Conservation (phyloP, 2,797 vertebrate species). For the Sebastes kiyomatsui region DNA sequence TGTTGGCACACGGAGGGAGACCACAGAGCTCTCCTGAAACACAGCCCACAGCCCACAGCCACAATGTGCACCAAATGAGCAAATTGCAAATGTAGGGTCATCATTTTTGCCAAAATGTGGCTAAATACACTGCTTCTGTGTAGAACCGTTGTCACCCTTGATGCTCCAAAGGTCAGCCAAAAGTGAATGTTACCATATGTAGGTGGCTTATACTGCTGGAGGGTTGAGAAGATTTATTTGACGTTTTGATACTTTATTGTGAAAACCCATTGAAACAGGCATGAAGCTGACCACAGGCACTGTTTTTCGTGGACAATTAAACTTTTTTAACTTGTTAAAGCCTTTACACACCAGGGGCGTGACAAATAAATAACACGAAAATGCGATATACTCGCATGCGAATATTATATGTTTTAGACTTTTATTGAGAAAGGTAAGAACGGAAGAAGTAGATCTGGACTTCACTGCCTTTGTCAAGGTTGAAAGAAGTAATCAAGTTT, state of each 20-base stretch:
- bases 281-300: not conserved
- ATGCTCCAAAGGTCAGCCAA: too few species aligned
- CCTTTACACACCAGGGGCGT: too few species aligned
- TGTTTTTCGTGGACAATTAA: not conserved
- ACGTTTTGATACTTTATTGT: not conserved
- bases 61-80: too few species aligned
- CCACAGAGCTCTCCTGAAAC: not conserved
- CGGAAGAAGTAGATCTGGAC: rapidly evolving
- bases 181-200: not conserved
- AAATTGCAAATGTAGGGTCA: not conserved
- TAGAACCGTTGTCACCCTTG: too few species aligned
- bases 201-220: not conserved
- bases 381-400: too few species aligned
- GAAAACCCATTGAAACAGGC: not conserved
- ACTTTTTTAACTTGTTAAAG: not conserved
- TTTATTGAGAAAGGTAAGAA: too few species aligned
- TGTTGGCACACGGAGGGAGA: not conserved
- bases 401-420: rapidly evolving
- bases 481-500: too few species aligned
- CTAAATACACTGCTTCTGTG: not conserved
- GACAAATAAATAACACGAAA: too few species aligned
- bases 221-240: not conserved
- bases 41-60: too few species aligned
- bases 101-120: not conserved
- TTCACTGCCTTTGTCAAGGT: too few species aligned